Evolutionary conservation across 2,888 invertebrate genomes (phyloP), one percentile per base, ranked within the genome.

Genomic region (Chamaedrilus cognettii): DNA sequence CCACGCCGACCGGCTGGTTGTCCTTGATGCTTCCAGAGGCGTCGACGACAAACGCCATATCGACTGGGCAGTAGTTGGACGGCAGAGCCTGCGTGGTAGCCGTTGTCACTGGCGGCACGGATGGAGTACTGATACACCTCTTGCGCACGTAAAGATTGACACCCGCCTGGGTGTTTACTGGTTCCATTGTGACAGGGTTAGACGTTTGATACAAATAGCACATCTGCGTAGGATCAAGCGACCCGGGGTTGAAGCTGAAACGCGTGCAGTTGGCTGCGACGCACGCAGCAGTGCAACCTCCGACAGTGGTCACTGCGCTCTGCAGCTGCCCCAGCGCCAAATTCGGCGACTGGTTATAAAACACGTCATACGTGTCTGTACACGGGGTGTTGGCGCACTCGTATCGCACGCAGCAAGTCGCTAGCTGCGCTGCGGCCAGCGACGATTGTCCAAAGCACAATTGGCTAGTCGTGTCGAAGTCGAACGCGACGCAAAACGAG

Each of bases 1-100:
- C 66, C n/a, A 66, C 35, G 34, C 63, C 64, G 15, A 35, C 28
- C 11, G 26, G n/a, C 26, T 60, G 58, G 32, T 65, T 65, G 49
- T 62, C 62, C 28, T 51, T 50, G n/a, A 68, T 65, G 60, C 68
- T 68, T 23, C 68, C 68, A n/a, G 68, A 68, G 50, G 50, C 64
- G 50, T 68, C 68, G n/a, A 68, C n/a, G 11, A 68, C 51, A 30
- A 62, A 62, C 1, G 30, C 62, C 5, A 62, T n/a, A 30, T 62
- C 62, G 31, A 62, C 51, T 30, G 51, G 30, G 33, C 62, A 62
- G 50, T 49, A 62, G 32, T 31, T 34, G 30, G 51, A 2, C 19
- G 51, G 19, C 19, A 42, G 19, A 42, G 42, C 11, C 19, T 11
- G 42, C 11, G 42, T 42, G 19, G 42, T 42, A 42, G 42, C 19